phyloP scores from a whole-genome alignment of 2,888 invertebrate genomes.

The Athalia rosae region DNA sequence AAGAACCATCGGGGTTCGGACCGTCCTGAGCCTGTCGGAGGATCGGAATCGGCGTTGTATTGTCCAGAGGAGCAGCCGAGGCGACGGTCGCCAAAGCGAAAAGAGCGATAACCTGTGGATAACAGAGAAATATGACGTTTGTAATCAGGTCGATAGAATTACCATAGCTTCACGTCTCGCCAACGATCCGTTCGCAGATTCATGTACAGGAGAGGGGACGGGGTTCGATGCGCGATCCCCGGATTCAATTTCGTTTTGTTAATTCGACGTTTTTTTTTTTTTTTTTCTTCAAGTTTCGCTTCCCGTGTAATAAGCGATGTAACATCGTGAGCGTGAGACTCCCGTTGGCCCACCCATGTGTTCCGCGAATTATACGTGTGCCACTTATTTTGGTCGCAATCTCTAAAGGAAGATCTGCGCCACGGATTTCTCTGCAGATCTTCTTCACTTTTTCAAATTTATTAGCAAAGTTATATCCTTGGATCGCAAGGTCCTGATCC shows the following conservation, averaged over 20 bases:
- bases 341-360: slow-evolving; percentile 30
- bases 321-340: slow-evolving; percentile 27
- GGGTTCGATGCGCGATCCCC: too few relatives aligned
- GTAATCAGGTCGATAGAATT: too few relatives aligned
- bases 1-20: slow-evolving; percentile 69
- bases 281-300: background rate
- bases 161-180: too few relatives aligned
- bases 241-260: too few relatives aligned
- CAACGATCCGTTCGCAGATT: too few relatives aligned
- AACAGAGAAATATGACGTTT: too few relatives aligned
- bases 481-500: background rate
- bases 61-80: slow-evolving; percentile 53
- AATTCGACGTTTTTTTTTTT: background rate
- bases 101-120: slow-evolving; percentile 52
- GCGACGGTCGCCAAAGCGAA: slow-evolving; percentile 56
- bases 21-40: slow-evolving; percentile 65
- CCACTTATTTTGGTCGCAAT: slow-evolving; percentile 34
- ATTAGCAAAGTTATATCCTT: too few relatives aligned
- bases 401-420: slow-evolving; percentile 19
- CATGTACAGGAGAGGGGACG: too few relatives aligned
- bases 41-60: slow-evolving; percentile 62
- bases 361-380: slow-evolving; percentile 10
- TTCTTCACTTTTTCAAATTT: too few relatives aligned
- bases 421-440: background rate
- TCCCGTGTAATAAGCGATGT: background rate